Evolutionary conservation across 1,140 invertebrate genomes (phyloP).

Genomic region (Eubasilissa regina): DNA sequence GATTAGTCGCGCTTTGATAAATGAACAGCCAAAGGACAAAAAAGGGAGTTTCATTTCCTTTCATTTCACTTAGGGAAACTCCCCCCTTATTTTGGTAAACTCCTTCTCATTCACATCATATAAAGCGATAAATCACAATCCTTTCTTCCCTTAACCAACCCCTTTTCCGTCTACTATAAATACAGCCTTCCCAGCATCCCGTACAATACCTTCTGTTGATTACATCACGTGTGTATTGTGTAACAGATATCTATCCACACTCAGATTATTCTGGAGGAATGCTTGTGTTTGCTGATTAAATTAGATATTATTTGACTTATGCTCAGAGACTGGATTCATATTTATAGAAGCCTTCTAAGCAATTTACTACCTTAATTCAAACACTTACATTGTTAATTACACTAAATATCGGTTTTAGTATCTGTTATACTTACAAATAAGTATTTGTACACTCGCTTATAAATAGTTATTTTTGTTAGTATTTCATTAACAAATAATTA

Average conservation of each 20-base stretch:
- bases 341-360: too few relatives aligned
- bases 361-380: too few relatives aligned
- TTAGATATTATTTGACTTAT: too few relatives aligned
- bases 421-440: too few relatives aligned
- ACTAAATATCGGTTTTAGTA: too few relatives aligned
- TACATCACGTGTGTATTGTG: constrained; percentile 34
- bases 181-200: constrained; percentile 33
- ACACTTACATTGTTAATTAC: too few relatives aligned
- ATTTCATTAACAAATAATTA: too few relatives aligned
- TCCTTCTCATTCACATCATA: constrained; percentile 40
- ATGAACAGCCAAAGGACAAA: neutral
- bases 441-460: too few relatives aligned
- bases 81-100: constrained; percentile 14
- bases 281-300: too few relatives aligned
- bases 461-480: too few relatives aligned
- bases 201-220: constrained; percentile 32
- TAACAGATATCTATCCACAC: constrained; percentile 9
- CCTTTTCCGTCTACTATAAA: constrained; percentile 28
- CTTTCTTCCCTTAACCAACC: constrained; percentile 11
- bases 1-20: constrained; percentile 10
- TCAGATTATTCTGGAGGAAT: constrained; percentile 6
- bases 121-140: constrained; percentile 40
- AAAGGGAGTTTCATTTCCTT: neutral
- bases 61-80: constrained; percentile 16
- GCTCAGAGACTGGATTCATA: too few relatives aligned